These are phyloP conservation scores for Phrynocephalus guinanensis DNA, from an alignment of 2,797 vertebrate species.

Conservation along the genomic window DNA sequence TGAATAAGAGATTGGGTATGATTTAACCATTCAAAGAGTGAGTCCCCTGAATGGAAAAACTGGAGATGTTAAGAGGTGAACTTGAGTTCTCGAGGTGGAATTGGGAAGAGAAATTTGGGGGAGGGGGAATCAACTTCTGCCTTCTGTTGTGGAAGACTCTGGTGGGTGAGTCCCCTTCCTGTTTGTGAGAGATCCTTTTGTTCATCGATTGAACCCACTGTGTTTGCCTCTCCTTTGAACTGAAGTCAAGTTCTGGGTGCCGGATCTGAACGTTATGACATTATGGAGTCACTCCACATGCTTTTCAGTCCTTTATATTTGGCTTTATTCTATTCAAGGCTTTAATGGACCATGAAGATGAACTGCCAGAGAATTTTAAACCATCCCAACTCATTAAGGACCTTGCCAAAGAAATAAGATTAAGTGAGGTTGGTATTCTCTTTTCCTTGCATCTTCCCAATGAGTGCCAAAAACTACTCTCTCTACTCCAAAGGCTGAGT, in stretches of 20 bases:
- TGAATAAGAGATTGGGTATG: background rate
- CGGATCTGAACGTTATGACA: slow-evolving; percentile 2
- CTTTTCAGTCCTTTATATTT: background rate
- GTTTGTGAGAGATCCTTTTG: background rate
- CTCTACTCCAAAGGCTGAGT: background rate
- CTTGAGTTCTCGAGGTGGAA: background rate
- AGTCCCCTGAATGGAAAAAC: background rate
- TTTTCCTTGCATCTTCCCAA: background rate
- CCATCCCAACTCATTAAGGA: slow-evolving; percentile 98
- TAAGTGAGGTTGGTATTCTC: slow-evolving; percentile 89
- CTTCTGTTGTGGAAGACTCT: background rate
- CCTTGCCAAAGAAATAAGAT: slow-evolving; percentile 98
- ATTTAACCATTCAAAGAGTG: background rate
- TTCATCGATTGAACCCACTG: rapidly evolving
- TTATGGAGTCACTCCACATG: background rate
- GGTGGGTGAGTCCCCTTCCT: background rate
- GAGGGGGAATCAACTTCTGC: background rate
- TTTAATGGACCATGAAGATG: slow-evolving; percentile 95
- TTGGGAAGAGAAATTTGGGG: background rate
- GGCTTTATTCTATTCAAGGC: slow-evolving; percentile 81
- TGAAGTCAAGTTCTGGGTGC: background rate
- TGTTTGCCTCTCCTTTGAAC: slow-evolving; percentile 5
- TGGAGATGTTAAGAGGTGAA: background rate
- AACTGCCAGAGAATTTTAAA: slow-evolving; percentile 98
- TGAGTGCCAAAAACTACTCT: background rate